Evolutionary conservation across 2,797 vertebrate species (phyloP).

Genomic region (Tolypeutes matacus): DNA sequence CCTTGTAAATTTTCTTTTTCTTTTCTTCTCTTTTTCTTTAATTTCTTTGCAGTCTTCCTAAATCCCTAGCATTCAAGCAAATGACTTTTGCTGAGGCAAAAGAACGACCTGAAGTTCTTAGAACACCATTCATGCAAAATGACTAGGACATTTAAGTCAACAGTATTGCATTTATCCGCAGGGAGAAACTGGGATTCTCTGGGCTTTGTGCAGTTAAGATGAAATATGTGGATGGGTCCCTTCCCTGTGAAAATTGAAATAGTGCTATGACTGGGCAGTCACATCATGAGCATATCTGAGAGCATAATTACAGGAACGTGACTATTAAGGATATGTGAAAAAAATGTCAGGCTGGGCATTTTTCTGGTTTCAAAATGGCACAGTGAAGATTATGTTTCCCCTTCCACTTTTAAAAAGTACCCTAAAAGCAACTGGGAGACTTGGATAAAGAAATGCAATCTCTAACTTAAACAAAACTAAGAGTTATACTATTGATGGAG

Average conservation of each 20-base stretch:
- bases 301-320: neutral
- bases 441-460: neutral
- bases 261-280: neutral
- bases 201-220: neutral
- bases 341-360: neutral
- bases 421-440: neutral
- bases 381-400: neutral
- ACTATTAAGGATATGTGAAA: neutral
- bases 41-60: neutral
- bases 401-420: slow-evolving; percentile 3
- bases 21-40: neutral
- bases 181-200: neutral
- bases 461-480: neutral
- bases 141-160: neutral
- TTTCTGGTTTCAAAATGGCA: neutral
- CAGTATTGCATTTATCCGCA: neutral
- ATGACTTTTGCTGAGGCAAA: neutral
- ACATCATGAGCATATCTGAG: neutral
- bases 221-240: neutral
- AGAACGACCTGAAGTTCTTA: neutral
- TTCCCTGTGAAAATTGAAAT: neutral
- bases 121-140: neutral
- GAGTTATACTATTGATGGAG: neutral
- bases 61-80: neutral
- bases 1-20: neutral